These are phyloP conservation scores for Lysandra bellargus DNA, from an alignment of 2,888 invertebrate species.

Conservation along the genomic window DNA sequence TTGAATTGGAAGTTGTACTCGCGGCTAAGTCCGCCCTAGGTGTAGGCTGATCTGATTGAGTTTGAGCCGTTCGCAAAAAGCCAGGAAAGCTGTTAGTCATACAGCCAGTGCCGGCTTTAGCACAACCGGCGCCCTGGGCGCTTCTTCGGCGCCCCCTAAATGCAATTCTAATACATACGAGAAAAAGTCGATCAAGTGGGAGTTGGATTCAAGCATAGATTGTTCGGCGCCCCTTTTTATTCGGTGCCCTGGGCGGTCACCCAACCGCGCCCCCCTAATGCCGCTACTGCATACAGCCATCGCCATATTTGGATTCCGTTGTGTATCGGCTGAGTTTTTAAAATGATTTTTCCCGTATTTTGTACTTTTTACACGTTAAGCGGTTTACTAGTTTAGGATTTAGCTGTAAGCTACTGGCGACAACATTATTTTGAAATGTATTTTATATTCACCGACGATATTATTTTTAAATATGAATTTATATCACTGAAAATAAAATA, in stretches of 20 bases:
- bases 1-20: neutral
- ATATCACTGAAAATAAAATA: no score
- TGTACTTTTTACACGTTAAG: conserved; percentile 9
- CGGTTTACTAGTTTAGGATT: conserved; percentile 5
- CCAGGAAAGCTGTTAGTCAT: conserved; percentile 3
- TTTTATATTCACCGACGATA: neutral
- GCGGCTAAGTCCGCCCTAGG: neutral
- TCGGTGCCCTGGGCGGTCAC: no score
- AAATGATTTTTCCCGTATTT: neutral
- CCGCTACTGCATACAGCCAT: neutral
- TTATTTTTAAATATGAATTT: no score
- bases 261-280: no score
- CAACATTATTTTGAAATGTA: conserved; percentile 3
- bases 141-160: no score
- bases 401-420: neutral
- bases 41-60: neutral
- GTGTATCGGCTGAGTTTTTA: neutral
- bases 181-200: no score
- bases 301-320: conserved; percentile 1
- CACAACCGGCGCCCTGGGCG: no score
- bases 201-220: no score
- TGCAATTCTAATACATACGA: no score
- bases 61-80: conserved; percentile 6
- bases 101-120: neutral
- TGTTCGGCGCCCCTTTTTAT: no score